Evolutionary conservation across 1,140 invertebrate genomes (phyloP), one percentile per base, ranked within the genome.

Genomic region (Lutraria rhynchaena): DNA sequence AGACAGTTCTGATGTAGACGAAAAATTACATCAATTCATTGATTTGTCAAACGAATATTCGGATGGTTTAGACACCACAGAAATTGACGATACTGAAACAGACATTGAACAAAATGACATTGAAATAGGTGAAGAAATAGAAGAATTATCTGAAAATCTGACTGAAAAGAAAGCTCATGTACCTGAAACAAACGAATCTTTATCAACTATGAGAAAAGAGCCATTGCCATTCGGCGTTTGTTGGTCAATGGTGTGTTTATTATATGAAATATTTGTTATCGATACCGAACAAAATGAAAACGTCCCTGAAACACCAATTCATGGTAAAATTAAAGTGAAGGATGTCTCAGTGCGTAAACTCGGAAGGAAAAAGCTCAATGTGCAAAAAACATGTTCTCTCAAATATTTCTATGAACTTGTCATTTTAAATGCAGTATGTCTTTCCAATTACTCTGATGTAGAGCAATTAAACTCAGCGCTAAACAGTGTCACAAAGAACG

Each of bases 111-210:
- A 33, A 11, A 24, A 22, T 44, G 37, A 19, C 37, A 41, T 2
- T 46, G 37, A 69, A 22, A 44, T 19, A 13, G 7, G 1, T 13
- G 24, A n/a, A 24, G 65, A 61, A 9, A 41, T 7, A 7, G 37
- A 41, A 41, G 37, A 41, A 15, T 7, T 41, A 41, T 5, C 15
- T 15, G 37, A 41, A 41, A 41, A 7, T n/a, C n/a, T n/a, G n/a
- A n/a, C n/a, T n/a, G n/a, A n/a, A 15, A 41, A 41, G 37, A 41
- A 41, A 7, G 15, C 37, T 41, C 15, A 41, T 41, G n/a, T 1
- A 58, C 41, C 53, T 19, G n/a, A 55, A 29, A 67, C 24, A 35
- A 57, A 57, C 94, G 95, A 61, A 95, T 95, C 75, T 93, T 94
- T 82, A 95, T 96, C 22, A 7, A 22, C 19, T 13, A 22, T 24